Conservation (phyloP, 2,797 vertebrate species). For the Leptoclinus maculatus region DNA sequence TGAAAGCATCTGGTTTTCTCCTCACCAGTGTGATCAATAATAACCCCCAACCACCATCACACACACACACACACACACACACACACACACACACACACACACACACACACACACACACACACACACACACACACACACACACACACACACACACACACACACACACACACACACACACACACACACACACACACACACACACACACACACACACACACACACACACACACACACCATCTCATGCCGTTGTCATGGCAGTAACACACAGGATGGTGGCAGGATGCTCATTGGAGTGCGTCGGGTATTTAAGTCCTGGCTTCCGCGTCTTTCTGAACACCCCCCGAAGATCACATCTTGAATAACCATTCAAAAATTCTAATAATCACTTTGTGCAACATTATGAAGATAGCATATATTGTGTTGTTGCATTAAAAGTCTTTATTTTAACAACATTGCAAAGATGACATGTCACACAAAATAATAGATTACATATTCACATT, state of each 20-base stretch:
- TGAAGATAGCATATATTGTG: not conserved
- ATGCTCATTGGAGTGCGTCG: constrained; percentile 14
- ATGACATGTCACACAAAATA: constrained; percentile 5
- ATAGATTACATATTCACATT: not conserved
- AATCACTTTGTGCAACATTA: not conserved
- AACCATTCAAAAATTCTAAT: not conserved
- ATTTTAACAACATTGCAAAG: constrained; percentile 25
- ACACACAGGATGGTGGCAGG: not conserved
- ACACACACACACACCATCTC: not conserved
- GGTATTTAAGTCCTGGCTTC: not conserved
- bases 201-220: not conserved
- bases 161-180: constrained; percentile 1
- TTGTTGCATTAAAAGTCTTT: constrained; percentile 13
- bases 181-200: not conserved
- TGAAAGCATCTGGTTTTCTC: constrained; percentile 52
- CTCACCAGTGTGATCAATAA: constrained; percentile 38
- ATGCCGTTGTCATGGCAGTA: constrained; percentile 50
- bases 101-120: not conserved
- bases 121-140: not conserved
- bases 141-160: not conserved
- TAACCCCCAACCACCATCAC: not conserved
- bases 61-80: constrained; percentile 9
- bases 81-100: not conserved
- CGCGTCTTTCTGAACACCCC: not conserved
- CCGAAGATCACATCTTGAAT: not conserved